phyloP scores from a whole-genome alignment of 2,888 invertebrate species.

The Caenorhabditis sp. region DNA sequence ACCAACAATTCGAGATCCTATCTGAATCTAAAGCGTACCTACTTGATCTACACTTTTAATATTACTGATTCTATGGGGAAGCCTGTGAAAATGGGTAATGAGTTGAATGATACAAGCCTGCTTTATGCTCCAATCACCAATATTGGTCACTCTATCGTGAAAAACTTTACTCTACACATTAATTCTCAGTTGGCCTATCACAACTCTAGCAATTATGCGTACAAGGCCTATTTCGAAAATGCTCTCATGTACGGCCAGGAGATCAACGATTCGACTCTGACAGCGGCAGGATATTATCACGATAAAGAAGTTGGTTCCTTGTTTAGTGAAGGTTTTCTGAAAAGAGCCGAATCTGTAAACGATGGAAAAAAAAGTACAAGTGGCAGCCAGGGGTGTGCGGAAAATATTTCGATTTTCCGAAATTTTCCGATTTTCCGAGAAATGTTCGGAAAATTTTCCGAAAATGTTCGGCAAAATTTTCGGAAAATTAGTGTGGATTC shows the following conservation, averaged over 20 bases:
- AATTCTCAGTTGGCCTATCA: constrained; percentile 1
- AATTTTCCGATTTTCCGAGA: no score
- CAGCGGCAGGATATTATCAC: not conserved
- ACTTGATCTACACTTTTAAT: not conserved
- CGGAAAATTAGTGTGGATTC: no score
- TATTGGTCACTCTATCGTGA: constrained; percentile 5
- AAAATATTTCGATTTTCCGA: no score
- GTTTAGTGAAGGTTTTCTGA: no score
- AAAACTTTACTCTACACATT: not conserved
- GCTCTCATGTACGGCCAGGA: not conserved
- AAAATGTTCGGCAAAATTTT: no score
- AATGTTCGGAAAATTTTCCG: no score
- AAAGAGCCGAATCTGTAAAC: no score
- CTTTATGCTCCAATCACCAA: constrained; percentile 1
- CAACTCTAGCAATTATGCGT: constrained; percentile 7
- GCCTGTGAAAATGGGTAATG: not conserved
- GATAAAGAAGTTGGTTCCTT: not conserved
- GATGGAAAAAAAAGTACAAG: no score
- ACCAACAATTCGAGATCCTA: not conserved
- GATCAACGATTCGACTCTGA: constrained; percentile 2
- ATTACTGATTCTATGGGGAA: not conserved
- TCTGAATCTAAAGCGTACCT: not conserved
- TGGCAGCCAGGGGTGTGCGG: no score
- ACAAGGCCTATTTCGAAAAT: not conserved
- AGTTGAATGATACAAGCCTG: not conserved